A percentile compares a stretch with the other conserved stretches of the same genome.
Evolutionary conservation across 2,113 vertebrate species (phyloP).

Genomic region (Bos javanicus): DNA sequence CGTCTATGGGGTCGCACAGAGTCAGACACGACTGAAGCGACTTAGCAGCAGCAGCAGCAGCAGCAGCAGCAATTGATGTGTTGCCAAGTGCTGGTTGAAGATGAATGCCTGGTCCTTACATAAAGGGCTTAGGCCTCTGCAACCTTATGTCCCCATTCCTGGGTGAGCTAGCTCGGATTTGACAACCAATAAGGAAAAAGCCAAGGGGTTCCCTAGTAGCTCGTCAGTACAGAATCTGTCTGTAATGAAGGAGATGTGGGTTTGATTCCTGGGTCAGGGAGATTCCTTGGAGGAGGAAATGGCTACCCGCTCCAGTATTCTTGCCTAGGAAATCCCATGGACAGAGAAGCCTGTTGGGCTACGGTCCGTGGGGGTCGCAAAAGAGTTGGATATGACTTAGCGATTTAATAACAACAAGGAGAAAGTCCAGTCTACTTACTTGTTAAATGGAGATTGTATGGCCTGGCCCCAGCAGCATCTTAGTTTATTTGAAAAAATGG

Average conservation of each 20-base stretch:
- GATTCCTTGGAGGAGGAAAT: background rate
- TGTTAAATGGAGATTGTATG: background rate
- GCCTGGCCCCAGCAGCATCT: background rate
- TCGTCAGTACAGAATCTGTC: background rate
- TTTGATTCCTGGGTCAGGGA: background rate
- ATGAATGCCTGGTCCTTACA: background rate
- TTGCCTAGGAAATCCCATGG: background rate
- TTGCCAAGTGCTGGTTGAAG: background rate
- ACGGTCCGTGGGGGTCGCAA: accelerated
- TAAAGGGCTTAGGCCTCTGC: background rate
- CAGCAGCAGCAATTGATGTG: background rate
- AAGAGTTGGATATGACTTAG: background rate
- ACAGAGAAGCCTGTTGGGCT: background rate
- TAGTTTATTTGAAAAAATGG: background rate
- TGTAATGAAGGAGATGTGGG: background rate
- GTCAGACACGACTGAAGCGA: too few species aligned
- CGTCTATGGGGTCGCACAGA: too few species aligned
- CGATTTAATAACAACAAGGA: background rate
- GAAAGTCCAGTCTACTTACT: background rate
- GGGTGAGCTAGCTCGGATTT: background rate
- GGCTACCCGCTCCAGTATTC: background rate
- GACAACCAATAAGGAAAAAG: background rate
- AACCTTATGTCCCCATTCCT: background rate
- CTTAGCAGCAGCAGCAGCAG: too few species aligned
- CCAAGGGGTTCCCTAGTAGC: background rate